Evolutionary conservation across 1,140 invertebrate species (phyloP).

Genomic region (Lordiphosa clarofinis): DNA sequence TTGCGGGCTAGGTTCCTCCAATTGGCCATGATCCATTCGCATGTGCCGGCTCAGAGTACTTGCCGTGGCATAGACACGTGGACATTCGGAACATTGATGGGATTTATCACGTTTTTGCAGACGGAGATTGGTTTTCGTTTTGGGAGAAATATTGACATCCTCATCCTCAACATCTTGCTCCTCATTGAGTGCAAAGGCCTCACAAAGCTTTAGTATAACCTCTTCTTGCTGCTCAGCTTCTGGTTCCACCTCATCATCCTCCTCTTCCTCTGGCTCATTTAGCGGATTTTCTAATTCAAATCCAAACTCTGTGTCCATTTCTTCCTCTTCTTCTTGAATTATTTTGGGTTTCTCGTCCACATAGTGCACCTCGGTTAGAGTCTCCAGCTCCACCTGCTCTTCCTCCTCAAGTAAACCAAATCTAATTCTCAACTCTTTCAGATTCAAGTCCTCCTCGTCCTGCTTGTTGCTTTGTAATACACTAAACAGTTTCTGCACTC

Average conservation of each 20-base stretch:
- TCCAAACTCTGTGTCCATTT: neutral
- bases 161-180: neutral
- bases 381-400: conserved; percentile 1
- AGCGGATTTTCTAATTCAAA: neutral
- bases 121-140: neutral
- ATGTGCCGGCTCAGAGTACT: conserved; percentile 45
- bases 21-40: conserved; percentile 43
- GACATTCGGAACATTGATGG: conserved; percentile 42
- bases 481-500: conserved; percentile 62
- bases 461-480: conserved; percentile 34
- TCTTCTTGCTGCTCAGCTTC: conserved; percentile 12
- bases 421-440: conserved; percentile 37
- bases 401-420: conserved; percentile 33
- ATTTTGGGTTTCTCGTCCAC: conserved; percentile 50
- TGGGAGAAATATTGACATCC: neutral
- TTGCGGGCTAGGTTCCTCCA: neutral
- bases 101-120: conserved; percentile 12
- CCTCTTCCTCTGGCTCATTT: neutral
- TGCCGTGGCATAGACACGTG: conserved; percentile 26
- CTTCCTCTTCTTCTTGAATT: neutral
- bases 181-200: conserved; percentile 25
- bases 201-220: conserved; percentile 27
- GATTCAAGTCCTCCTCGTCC: conserved; percentile 17
- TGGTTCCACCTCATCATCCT: neutral
- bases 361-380: conserved; percentile 53